A percentile compares a stretch with the other conserved stretches of the same genome.
These are phyloP conservation scores for Anthoscopus minutus DNA, from an alignment of 2,113 vertebrate genomes.

Conservation along the genomic window DNA sequence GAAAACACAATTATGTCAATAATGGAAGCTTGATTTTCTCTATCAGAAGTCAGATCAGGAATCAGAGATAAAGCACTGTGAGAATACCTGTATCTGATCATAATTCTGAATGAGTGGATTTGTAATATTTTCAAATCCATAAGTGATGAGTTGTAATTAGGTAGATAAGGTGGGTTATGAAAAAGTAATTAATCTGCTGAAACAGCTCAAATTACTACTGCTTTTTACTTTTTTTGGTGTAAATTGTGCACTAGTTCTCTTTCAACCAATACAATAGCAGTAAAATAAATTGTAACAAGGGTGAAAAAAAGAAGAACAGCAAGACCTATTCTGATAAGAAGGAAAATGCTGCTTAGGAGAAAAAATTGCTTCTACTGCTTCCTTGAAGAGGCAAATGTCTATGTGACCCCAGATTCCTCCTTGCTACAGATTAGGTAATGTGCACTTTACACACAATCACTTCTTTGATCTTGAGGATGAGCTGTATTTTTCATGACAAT, in stretches of 20 bases:
- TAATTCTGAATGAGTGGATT: not conserved
- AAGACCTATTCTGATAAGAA: not conserved
- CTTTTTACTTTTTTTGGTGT: not conserved
- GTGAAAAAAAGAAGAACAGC: not conserved
- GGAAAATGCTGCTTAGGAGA: not conserved
- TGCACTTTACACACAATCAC: constrained; percentile 51
- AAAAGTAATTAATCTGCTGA: not conserved
- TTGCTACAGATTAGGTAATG: constrained; percentile 44
- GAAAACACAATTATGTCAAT: not conserved
- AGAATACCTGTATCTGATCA: not conserved
- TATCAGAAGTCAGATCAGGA: not conserved
- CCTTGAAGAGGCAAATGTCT: constrained; percentile 34
- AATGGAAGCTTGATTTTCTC: not conserved
- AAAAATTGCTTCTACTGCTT: constrained; percentile 49
- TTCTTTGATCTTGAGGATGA: constrained; percentile 36
- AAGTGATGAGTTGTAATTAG: not conserved
- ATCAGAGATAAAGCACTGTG: not conserved
- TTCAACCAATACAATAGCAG: not conserved
- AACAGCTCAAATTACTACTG: not conserved
- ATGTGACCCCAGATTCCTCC: constrained; percentile 39
- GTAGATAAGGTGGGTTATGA: not conserved
- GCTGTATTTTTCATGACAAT: constrained; percentile 44
- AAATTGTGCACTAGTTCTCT: not conserved
- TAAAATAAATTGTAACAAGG: not conserved
- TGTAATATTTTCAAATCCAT: not conserved